These are phyloP conservation scores for Hypomesus transpacificus DNA, from an alignment of 2,113 vertebrate species.

Conservation along the genomic window DNA sequence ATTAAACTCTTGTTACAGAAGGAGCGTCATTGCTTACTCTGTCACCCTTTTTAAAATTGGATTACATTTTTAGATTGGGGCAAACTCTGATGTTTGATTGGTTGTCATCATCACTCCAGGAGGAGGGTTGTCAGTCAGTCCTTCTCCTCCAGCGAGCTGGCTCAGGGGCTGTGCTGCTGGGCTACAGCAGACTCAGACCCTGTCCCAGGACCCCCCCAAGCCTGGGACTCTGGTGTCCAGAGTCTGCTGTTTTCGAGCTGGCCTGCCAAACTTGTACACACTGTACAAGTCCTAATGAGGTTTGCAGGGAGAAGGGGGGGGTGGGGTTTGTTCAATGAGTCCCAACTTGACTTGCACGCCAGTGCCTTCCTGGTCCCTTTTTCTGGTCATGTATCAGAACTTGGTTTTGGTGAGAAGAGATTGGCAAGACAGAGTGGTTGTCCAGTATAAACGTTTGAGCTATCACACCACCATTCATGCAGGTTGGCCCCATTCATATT, in stretches of 20 bases:
- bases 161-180: background rate
- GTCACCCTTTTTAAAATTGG: background rate
- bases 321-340: no score
- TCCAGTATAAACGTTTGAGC: no score
- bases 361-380: no score
- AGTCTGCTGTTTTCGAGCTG: background rate
- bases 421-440: no score
- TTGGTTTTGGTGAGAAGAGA: no score
- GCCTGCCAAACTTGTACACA: background rate
- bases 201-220: background rate
- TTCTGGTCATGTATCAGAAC: no score
- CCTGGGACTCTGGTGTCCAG: background rate
- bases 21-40: background rate
- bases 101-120: background rate
- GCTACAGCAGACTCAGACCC: background rate
- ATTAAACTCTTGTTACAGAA: constrained; percentile 5
- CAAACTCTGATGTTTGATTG: background rate
- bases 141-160: background rate
- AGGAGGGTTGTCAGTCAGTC: background rate
- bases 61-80: constrained; percentile 7
- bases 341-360: no score
- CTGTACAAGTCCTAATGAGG: background rate
- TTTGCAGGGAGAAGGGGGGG: background rate
- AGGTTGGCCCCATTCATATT: no score
- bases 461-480: no score